These are phyloP conservation scores for Volucella inflata DNA, from an alignment of 2,888 invertebrate genomes.

Conservation along the genomic window DNA sequence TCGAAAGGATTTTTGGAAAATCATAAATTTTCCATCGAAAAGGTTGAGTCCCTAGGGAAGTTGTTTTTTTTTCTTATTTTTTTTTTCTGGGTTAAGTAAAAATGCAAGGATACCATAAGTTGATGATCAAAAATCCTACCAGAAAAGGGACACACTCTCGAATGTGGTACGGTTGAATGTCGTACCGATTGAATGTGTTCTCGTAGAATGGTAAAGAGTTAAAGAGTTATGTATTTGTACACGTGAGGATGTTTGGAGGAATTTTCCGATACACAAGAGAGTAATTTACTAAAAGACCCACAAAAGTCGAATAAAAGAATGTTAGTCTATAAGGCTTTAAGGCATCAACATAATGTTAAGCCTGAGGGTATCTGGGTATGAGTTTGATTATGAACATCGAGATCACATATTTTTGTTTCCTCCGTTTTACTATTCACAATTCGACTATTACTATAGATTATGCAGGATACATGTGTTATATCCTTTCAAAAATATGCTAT, in stretches of 20 bases:
- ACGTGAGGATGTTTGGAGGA: constrained; percentile 17
- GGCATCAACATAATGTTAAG: constrained; percentile 30
- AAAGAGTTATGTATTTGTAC: background rate
- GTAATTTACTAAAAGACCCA: constrained; percentile 29
- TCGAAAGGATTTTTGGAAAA: too few species aligned
- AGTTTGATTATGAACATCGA: constrained; percentile 19
- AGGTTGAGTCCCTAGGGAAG: too few species aligned
- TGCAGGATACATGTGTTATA: background rate
- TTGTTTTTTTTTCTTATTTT: too few species aligned
- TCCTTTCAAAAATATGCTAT: too few species aligned
- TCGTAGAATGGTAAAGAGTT: background rate
- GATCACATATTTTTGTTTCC: background rate
- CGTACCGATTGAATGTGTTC: background rate
- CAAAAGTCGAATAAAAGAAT: constrained; percentile 11
- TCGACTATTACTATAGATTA: background rate
- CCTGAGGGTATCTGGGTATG: constrained; percentile 30
- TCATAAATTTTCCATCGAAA: too few species aligned
- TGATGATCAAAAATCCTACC: constrained; percentile 31
- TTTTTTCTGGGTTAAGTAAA: constrained; percentile 21
- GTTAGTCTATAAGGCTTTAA: constrained; percentile 31
- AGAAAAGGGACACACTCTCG: constrained; percentile 36
- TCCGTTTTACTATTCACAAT: background rate
- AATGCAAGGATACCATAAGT: constrained; percentile 50
- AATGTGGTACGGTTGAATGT: too few species aligned
- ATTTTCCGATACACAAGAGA: constrained; percentile 26